Evolutionary conservation across 1,140 invertebrate genomes (phyloP).

Genomic region (Himalopsyche phryganea): DNA sequence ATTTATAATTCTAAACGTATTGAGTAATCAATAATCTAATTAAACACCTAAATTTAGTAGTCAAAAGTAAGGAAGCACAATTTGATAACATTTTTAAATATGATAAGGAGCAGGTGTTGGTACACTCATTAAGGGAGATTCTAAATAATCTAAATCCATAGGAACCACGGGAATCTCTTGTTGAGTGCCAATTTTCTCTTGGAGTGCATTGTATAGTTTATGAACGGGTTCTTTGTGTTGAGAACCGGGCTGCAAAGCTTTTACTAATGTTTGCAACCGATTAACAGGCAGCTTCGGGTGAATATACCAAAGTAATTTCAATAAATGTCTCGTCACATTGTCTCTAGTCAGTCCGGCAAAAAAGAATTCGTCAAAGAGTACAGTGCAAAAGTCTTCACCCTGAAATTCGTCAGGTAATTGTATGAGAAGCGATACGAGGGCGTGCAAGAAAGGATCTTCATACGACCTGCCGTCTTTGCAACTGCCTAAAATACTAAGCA

Average conservation of each 20-base stretch:
- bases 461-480: conserved; percentile 90
- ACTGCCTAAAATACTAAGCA: conserved; percentile 83
- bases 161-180: conserved; percentile 62
- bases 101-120: conserved; percentile 76
- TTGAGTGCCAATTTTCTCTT: conserved; percentile 72
- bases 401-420: conserved; percentile 89
- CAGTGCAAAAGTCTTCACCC: conserved; percentile 92
- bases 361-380: conserved; percentile 95
- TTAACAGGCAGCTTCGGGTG: conserved; percentile 79
- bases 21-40: no score
- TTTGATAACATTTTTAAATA: conserved; percentile 25
- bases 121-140: conserved; percentile 82
- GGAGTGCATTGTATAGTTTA: conserved; percentile 70
- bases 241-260: conserved; percentile 80
- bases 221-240: conserved; percentile 84
- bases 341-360: conserved; percentile 83
- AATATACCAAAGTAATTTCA: conserved; percentile 91
- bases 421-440: conserved; percentile 82
- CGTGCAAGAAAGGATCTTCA: conserved; percentile 93
- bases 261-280: conserved; percentile 77
- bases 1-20: no score
- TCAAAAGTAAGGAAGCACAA: no score
- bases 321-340: conserved; percentile 89
- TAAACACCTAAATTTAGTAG: no score
- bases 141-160: conserved; percentile 69